Evolutionary conservation across 2,888 invertebrate genomes (phyloP).

Genomic region (Eurytoma adleriae): DNA sequence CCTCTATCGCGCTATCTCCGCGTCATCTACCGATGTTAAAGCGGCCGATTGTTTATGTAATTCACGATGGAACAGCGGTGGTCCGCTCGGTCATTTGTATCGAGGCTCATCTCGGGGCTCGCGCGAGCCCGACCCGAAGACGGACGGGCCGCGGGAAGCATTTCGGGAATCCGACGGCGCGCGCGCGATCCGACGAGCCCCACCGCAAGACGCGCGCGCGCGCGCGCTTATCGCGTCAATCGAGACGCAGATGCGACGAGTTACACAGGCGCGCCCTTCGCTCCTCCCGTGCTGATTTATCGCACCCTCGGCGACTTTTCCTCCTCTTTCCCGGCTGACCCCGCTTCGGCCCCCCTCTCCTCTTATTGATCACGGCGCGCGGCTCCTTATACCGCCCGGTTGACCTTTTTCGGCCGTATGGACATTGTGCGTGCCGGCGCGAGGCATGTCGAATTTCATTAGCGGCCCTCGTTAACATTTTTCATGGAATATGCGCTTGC

Average conservation of each 20-base stretch:
- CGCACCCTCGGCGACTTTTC: constrained; percentile 17
- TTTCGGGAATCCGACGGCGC: constrained; percentile 50
- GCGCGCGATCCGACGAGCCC: neutral
- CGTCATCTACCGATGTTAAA: constrained; percentile 58
- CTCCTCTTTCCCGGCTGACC: constrained; percentile 6
- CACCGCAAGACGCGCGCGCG: constrained; percentile 15
- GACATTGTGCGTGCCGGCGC: constrained; percentile 13
- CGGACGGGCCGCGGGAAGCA: constrained; percentile 23
- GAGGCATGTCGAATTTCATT: constrained; percentile 41
- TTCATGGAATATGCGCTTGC: constrained; percentile 6
- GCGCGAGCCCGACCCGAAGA: neutral
- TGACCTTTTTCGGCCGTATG: constrained; percentile 27
- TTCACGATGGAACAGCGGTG: constrained; percentile 63
- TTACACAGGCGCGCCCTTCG: neutral
- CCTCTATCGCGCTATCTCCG: constrained; percentile 20
- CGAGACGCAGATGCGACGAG: constrained; percentile 31
- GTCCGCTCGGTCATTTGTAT: constrained; percentile 60
- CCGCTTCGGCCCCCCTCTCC: constrained; percentile 1
- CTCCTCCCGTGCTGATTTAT: constrained; percentile 41
- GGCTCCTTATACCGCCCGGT: neutral
- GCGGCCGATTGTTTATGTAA: constrained; percentile 65
- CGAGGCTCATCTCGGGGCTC: neutral
- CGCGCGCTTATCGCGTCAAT: constrained; percentile 22
- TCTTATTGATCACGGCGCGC: neutral
- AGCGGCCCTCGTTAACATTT: constrained; percentile 45